Evolutionary conservation across 1,140 invertebrate species (phyloP).

Genomic region (Carcinoscorpius rotundicauda): DNA sequence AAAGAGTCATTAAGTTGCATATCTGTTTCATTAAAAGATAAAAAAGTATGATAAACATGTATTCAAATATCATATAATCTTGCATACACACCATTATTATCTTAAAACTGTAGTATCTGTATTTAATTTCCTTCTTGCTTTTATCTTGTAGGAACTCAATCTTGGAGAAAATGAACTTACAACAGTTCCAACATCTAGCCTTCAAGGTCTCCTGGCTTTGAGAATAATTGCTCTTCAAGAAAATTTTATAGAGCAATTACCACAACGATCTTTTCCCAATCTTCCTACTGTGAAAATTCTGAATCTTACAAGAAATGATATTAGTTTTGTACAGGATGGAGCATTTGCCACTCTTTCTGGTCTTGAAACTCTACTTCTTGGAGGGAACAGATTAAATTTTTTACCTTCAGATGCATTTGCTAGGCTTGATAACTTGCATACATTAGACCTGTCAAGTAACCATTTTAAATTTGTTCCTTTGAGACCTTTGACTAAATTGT

Average conservation of each 20-base stretch:
- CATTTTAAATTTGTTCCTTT: constrained; percentile 67
- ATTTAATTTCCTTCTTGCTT: constrained; percentile 5
- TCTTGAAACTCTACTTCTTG: constrained; percentile 53
- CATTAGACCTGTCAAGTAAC: constrained; percentile 69
- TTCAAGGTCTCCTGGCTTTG: constrained; percentile 60
- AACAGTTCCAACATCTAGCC: constrained; percentile 54
- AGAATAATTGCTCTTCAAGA: constrained; percentile 54
- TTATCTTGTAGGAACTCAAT: constrained; percentile 52
- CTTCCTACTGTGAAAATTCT: constrained; percentile 45
- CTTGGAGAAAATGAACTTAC: constrained; percentile 63
- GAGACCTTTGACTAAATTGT: constrained; percentile 53
- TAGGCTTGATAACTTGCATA: constrained; percentile 55
- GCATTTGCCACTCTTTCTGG: constrained; percentile 52
- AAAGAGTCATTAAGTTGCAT: too few species aligned
- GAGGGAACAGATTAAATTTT: constrained; percentile 56
- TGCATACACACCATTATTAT: too few species aligned
- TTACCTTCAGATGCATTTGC: constrained; percentile 58
- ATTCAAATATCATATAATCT: too few species aligned
- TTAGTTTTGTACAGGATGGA: constrained; percentile 55
- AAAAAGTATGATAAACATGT: too few species aligned
- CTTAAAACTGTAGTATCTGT: too few species aligned
- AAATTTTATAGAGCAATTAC: constrained; percentile 50
- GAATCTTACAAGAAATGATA: constrained; percentile 60
- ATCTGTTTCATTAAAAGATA: too few species aligned
- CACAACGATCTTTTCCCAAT: constrained; percentile 19